Conservation (phyloP, 23 tunicate species). For the Corella eumyota region DNA sequence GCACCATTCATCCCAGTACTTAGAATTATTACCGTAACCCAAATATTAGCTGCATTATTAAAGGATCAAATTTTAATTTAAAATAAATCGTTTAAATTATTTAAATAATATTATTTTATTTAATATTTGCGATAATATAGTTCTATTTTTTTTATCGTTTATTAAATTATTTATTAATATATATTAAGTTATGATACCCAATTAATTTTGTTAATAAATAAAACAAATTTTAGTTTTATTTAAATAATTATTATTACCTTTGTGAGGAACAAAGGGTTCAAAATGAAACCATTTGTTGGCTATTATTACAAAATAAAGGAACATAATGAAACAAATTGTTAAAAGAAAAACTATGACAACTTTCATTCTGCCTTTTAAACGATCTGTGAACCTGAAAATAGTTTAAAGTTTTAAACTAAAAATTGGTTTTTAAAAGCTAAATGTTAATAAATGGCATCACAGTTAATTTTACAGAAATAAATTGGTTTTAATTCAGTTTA, state of each 20-base stretch:
- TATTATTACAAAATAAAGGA: conserved; percentile 46
- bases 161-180: too few species aligned
- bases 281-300: conserved; percentile 34
- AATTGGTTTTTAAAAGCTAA: too few species aligned
- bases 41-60: conserved; percentile 41
- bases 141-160: too few species aligned
- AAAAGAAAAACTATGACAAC: conserved; percentile 22
- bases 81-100: neutral
- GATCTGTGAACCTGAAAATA: conserved; percentile 55
- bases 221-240: too few species aligned
- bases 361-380: conserved; percentile 67
- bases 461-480: too few species aligned
- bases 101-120: neutral
- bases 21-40: conserved; percentile 40
- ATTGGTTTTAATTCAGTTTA: too few species aligned
- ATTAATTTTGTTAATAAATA: too few species aligned
- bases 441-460: too few species aligned
- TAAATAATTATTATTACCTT: conserved; percentile 25
- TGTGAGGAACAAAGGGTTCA: conserved; percentile 19
- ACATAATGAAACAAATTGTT: conserved; percentile 25
- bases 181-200: too few species aligned
- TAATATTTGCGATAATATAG: too few species aligned
- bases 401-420: too few species aligned
- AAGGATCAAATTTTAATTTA: neutral
- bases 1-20: conserved; percentile 72